Evolutionary conservation across 2,113 vertebrate genomes (phyloP).

Genomic region (Empidonax traillii): DNA sequence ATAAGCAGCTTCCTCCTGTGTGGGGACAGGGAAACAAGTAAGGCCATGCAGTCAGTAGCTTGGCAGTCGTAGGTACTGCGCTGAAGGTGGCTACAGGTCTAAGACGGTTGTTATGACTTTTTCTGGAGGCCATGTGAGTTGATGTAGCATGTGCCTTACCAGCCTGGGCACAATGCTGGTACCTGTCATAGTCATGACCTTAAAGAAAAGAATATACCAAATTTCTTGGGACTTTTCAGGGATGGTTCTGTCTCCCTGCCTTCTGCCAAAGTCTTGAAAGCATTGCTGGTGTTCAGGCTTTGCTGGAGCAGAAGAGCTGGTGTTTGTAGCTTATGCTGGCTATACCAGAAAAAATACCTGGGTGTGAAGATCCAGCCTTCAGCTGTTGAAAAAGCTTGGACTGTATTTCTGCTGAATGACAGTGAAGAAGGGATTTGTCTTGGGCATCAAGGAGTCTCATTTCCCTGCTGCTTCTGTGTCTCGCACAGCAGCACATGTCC

Average conservation of each 20-base stretch:
- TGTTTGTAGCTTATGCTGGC: not conserved
- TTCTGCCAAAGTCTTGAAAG: not conserved
- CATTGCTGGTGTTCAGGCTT: not conserved
- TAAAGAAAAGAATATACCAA: not conserved
- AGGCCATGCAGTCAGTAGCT: not conserved
- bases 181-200: not conserved
- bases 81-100: not conserved
- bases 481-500: not conserved
- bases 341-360: not conserved
- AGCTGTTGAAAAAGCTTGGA: not conserved
- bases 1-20: not conserved
- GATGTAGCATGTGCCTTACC: not conserved
- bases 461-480: not conserved
- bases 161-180: not conserved
- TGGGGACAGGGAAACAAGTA: not conserved
- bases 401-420: not conserved
- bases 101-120: not conserved
- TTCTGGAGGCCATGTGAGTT: not conserved
- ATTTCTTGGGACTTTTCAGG: not conserved
- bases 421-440: not conserved
- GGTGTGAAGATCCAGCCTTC: not conserved
- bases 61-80: not conserved
- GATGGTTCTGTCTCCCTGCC: not conserved
- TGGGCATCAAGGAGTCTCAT: not conserved
- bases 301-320: not conserved